phyloP scores from a whole-genome alignment of 2,888 invertebrate genomes.

The Conistra vaccinii region DNA sequence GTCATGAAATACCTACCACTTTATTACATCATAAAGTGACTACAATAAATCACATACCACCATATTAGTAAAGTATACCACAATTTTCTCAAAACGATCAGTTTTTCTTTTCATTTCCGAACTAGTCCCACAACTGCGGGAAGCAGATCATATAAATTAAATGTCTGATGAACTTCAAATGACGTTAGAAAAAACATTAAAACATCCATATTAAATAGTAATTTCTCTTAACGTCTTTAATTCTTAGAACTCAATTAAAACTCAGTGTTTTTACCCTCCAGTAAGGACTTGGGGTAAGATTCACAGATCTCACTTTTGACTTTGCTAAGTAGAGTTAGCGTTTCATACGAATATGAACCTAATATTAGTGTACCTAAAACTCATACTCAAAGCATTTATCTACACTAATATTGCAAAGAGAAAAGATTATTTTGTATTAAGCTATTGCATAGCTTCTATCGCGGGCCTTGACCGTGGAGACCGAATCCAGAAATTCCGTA shows the following conservation, averaged over 20 bases:
- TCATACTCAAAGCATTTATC: background rate
- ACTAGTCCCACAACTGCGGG: constrained; percentile 14
- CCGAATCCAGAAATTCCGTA: too few relatives aligned
- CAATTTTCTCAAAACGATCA: background rate
- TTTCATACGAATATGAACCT: background rate
- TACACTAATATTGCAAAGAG: too few relatives aligned
- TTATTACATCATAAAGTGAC: background rate
- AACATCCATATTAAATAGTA: constrained; percentile 54
- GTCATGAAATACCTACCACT: background rate
- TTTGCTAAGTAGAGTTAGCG: background rate
- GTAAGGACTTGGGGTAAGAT: background rate
- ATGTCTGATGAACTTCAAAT: constrained; percentile 36
- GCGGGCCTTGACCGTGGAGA: too few relatives aligned
- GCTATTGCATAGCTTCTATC: too few relatives aligned
- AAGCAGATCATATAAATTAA: constrained; percentile 36
- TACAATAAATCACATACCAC: background rate
- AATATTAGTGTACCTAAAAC: background rate
- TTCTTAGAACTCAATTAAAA: constrained; percentile 49
- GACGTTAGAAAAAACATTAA: constrained; percentile 42
- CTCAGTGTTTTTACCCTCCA: background rate
- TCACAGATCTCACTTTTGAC: background rate
- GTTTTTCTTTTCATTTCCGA: background rate
- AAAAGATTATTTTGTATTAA: too few relatives aligned
- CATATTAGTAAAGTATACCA: background rate
- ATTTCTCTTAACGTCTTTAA: constrained; percentile 42